Evolutionary conservation across 30 jellyfish, hydroid and myxozoan genomes (phyloP).

Genomic region (Aurelia sp.): DNA sequence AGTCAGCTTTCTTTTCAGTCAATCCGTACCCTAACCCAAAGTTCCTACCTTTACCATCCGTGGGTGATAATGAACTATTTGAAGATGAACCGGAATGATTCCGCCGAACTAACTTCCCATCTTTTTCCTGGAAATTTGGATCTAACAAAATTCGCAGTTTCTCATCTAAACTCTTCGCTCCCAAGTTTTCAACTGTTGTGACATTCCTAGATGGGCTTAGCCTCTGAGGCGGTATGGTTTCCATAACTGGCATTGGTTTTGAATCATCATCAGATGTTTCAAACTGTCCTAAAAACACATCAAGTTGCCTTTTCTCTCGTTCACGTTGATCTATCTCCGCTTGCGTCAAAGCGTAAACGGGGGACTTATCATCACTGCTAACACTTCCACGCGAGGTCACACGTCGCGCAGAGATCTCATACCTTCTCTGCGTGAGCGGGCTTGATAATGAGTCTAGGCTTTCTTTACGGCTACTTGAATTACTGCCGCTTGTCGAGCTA

Average conservation of each 20-base stretch:
- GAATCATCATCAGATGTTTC: constrained; percentile 62
- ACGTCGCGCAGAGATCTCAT: constrained; percentile 46
- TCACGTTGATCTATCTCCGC: constrained; percentile 77
- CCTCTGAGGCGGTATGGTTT: constrained; percentile 9
- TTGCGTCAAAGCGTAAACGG: constrained; percentile 54
- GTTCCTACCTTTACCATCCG: constrained; percentile 6
- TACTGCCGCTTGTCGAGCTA: constrained; percentile 89
- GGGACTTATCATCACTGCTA: constrained; percentile 76
- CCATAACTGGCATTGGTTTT: constrained; percentile 31
- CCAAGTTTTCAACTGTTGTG: constrained; percentile 56
- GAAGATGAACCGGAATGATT: constrained; percentile 39
- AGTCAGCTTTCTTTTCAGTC: constrained; percentile 48
- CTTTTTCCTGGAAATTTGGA: constrained; percentile 78
- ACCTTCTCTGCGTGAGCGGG: constrained; percentile 80
- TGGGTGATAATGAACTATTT: constrained; percentile 34
- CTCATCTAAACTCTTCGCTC: constrained; percentile 80
- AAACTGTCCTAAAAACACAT: constrained; percentile 75
- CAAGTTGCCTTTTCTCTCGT: constrained; percentile 72
- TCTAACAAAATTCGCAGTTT: constrained; percentile 67
- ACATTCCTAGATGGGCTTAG: constrained; percentile 10
- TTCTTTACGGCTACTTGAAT: constrained; percentile 89
- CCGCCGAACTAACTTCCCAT: constrained; percentile 55
- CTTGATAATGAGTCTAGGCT: constrained; percentile 92
- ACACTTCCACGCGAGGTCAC: constrained; percentile 63
- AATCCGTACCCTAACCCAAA: not conserved